These are phyloP conservation scores for Drosophila arizonae DNA, from an alignment of 1,140 invertebrate species.

Conservation along the genomic window DNA sequence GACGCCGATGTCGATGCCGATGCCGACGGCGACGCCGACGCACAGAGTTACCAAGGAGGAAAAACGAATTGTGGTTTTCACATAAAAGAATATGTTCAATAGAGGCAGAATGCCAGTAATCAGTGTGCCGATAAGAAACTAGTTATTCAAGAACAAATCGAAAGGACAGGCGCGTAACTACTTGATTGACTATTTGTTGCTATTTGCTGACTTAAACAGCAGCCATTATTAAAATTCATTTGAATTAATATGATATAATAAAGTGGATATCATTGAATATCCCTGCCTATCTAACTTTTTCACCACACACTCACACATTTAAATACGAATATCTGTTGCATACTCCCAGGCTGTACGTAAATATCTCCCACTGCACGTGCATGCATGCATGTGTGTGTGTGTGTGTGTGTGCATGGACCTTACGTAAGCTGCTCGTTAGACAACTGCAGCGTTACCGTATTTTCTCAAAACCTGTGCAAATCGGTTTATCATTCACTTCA, in stretches of 20 bases:
- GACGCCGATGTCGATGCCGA: too few relatives aligned
- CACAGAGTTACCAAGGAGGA: slow-evolving; percentile 8
- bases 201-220: not conserved
- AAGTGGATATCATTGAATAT: too few relatives aligned
- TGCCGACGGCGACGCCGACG: too few relatives aligned
- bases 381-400: not conserved
- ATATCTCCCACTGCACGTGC: slow-evolving; percentile 13
- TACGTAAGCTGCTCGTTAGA: not conserved
- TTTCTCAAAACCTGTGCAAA: slow-evolving; percentile 28
- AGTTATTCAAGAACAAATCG: not conserved
- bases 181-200: slow-evolving; percentile 10
- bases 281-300: not conserved
- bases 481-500: slow-evolving; percentile 38
- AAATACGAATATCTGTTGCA: slow-evolving; percentile 52
- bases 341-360: slow-evolving; percentile 56
- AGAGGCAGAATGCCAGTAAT: not conserved
- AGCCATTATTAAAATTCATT: too few relatives aligned
- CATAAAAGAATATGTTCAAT: not conserved
- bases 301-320: not conserved
- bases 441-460: slow-evolving; percentile 33
- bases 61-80: not conserved
- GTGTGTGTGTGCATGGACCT: not conserved
- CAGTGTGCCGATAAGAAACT: slow-evolving; percentile 6
- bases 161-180: not conserved
- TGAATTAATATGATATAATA: too few relatives aligned